phyloP scores from a whole-genome alignment of 2,113 vertebrate species.

The Hystrix brachyura region DNA sequence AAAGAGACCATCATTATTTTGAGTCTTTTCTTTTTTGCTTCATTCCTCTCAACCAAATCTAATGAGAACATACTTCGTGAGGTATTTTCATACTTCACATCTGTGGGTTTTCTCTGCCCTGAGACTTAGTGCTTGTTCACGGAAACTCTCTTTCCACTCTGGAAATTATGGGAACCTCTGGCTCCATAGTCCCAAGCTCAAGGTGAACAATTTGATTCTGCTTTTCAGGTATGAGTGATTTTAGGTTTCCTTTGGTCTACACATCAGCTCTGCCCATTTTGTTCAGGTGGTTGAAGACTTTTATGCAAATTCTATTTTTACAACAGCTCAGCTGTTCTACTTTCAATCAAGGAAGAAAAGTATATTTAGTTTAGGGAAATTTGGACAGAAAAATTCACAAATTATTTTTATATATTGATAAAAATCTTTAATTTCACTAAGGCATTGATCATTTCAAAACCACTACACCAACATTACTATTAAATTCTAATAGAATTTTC shows the following conservation, averaged over 20 bases:
- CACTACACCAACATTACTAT: background rate
- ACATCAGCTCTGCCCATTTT: background rate
- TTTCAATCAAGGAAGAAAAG: constrained; percentile 19
- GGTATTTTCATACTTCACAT: constrained; percentile 7
- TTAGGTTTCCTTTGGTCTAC: background rate
- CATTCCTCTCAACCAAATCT: constrained; percentile 25
- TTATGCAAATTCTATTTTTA: background rate
- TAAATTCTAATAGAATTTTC: constrained; percentile 38
- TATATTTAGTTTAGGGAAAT: background rate
- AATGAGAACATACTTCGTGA: constrained; percentile 9
- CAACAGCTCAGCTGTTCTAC: background rate
- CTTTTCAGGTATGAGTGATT: background rate
- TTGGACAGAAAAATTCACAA: background rate
- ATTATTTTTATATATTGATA: background rate
- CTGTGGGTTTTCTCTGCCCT: constrained; percentile 19
- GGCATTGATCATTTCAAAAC: background rate
- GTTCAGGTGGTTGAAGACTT: background rate
- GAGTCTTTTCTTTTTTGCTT: background rate
- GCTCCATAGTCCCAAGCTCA: background rate
- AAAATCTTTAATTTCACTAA: constrained; percentile 42
- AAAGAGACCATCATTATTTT: background rate
- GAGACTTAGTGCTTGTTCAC: background rate
- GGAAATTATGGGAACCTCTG: background rate
- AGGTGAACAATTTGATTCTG: accelerated
- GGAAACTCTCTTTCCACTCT: constrained; percentile 10